These are phyloP conservation scores for Ichneumon xanthorius DNA, from an alignment of 2,888 invertebrate genomes.

Conservation along the genomic window DNA sequence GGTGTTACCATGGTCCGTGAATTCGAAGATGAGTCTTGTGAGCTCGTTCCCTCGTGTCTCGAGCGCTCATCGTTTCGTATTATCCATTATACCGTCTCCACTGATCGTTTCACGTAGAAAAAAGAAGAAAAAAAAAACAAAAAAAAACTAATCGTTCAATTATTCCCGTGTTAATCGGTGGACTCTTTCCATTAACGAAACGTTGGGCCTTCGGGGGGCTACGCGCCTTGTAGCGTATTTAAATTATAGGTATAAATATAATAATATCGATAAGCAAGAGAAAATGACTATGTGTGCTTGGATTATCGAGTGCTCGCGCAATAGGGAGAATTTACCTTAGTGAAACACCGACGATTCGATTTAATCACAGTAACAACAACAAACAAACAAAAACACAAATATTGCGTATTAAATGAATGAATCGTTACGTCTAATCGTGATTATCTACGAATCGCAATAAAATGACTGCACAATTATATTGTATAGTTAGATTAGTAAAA, in stretches of 20 bases:
- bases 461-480: constrained; percentile 81
- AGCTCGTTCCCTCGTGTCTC: constrained; percentile 11
- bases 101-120: constrained; percentile 27
- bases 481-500: constrained; percentile 75
- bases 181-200: constrained; percentile 34
- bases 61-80: constrained; percentile 49
- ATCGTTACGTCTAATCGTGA: constrained; percentile 47
- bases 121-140: not conserved
- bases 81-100: constrained; percentile 31
- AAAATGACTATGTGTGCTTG: constrained; percentile 64
- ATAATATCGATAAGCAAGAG: constrained; percentile 40
- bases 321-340: constrained; percentile 66
- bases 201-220: constrained; percentile 51
- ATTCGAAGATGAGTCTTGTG: constrained; percentile 54
- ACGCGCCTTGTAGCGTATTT: constrained; percentile 46
- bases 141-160: not conserved
- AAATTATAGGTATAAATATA: constrained; percentile 35
- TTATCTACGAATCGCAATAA: constrained; percentile 60
- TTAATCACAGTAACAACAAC: constrained; percentile 73
- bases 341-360: constrained; percentile 73
- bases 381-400: constrained; percentile 5
- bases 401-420: constrained; percentile 29
- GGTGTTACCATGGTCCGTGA: constrained; percentile 76
- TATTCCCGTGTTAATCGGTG: constrained; percentile 21
- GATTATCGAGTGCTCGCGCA: constrained; percentile 67